Conservation (phyloP, 2,113 vertebrate species). For the Entomyzon cyanotis region DNA sequence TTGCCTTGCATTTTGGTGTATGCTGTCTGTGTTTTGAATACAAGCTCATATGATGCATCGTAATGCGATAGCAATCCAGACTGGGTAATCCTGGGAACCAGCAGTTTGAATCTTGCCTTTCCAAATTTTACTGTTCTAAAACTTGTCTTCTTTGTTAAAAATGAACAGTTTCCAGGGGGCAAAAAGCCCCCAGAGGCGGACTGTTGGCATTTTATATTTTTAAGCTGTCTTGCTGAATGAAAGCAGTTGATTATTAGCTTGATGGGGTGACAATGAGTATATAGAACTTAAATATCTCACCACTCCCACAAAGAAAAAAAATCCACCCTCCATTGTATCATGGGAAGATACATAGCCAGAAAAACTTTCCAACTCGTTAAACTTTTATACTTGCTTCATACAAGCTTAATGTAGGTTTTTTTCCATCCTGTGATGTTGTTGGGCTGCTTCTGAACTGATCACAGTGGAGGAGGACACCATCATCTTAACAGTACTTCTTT, state of each 20-base stretch:
- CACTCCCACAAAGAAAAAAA: slow-evolving; percentile 32
- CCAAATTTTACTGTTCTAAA: slow-evolving; percentile 51
- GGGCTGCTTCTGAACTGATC: background rate
- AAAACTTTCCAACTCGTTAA: slow-evolving; percentile 61
- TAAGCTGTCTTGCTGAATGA: slow-evolving; percentile 53
- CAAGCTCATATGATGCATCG: background rate
- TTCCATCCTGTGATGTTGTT: slow-evolving; percentile 9
- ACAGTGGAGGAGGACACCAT: background rate
- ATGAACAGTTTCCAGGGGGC: slow-evolving; percentile 45
- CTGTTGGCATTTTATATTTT: slow-evolving; percentile 57
- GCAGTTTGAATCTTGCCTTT: slow-evolving; percentile 14
- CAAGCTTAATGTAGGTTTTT: slow-evolving; percentile 54
- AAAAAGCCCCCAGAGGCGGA: slow-evolving; percentile 38
- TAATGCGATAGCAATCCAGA: slow-evolving; percentile 13
- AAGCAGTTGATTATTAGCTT: slow-evolving; percentile 54
- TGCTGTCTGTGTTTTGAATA: background rate
- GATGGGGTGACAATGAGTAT: slow-evolving; percentile 55
- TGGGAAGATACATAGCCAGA: slow-evolving; percentile 54
- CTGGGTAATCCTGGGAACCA: slow-evolving; percentile 50
- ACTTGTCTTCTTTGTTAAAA: slow-evolving; percentile 47
- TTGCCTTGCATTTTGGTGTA: background rate
- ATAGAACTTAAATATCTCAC: slow-evolving; percentile 61
- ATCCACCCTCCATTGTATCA: slow-evolving; percentile 47
- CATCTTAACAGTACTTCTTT: background rate
- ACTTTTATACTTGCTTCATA: slow-evolving; percentile 57